Evolutionary conservation across 2,113 vertebrate species (phyloP).

Genomic region (Protobothrops flavoviridis): DNA sequence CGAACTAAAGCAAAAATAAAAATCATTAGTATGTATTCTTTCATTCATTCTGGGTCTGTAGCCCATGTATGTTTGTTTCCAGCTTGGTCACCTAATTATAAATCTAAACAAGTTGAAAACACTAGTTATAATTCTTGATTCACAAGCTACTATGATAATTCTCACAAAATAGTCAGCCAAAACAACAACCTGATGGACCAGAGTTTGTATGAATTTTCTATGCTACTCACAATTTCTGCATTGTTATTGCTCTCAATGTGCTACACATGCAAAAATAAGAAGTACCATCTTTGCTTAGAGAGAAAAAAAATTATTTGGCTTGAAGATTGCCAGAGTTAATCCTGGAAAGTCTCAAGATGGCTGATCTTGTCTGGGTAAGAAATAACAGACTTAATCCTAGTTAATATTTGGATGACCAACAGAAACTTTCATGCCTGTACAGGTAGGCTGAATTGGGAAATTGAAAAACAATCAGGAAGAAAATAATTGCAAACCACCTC

Average conservation of each 20-base stretch:
- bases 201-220: neutral
- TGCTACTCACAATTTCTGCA: neutral
- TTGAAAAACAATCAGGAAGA: neutral
- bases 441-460: neutral
- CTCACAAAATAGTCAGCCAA: neutral
- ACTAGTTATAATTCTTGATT: neutral
- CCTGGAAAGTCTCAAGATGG: neutral
- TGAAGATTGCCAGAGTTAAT: neutral
- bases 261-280: neutral
- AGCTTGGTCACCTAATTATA: neutral
- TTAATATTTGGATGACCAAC: neutral
- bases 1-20: conserved; percentile 21
- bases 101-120: neutral
- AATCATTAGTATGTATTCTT: neutral
- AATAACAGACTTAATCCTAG: neutral
- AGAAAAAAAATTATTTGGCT: neutral
- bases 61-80: neutral
- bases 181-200: neutral
- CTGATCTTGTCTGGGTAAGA: neutral
- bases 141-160: neutral
- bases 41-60: neutral
- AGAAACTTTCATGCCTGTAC: neutral
- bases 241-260: neutral
- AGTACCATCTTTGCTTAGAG: neutral
- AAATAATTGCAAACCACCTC: neutral